Base-by-base conservation (phyloP, 2,888 invertebrate genomes). In the Anthophora plumipes region DNA sequence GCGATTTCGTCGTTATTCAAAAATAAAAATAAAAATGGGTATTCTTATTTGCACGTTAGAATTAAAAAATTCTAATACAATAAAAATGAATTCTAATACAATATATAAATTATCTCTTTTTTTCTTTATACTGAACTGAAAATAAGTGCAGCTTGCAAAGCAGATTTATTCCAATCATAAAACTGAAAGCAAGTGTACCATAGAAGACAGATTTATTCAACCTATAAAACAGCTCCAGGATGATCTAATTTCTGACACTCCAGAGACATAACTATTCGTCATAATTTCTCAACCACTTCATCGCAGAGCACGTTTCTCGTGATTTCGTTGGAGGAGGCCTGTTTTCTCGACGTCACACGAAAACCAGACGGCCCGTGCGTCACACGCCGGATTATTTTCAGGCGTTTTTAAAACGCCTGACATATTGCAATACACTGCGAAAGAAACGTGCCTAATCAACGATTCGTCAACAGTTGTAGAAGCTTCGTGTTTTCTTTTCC, bases 361-460 rank as follows among this genome's bases (percentile, higher is more conserved):
- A 77, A 82, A 66, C 82, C 84, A 86, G 84, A 86, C 77, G 74
- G 77, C 82, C 69, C 60, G 59, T 75, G 80, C 86, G 86, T 84
- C 86, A 86, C 86, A 86, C 57, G 69, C 68, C 8, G 25, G 80
- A 85, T 87, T 87, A 87, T 87, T 87, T 86, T 82, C 63, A 61
- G 77, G 72, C 80, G 71, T 69, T 87, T 85, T 80, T 66, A 76
- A 76, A 76, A 69, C 70, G 67, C 84, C 80, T 82, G 82, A 84
- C 83, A 79, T 79, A 85, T 83, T 73, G 66, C 70, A 43, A 55
- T 50, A 50, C 59, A 55, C 9, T 68, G 66, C 43, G 73, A 75
- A 61, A 59, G 74, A 76, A 80, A 66, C 54, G 54, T 25, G 22
- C 39, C 72, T 76, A 80, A 73, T 76, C 72, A 70, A 79, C 37